A percentile compares a stretch with the other conserved stretches of the same genome.
phyloP scores from a whole-genome alignment of 2,888 invertebrate genomes.

The Thera obeliscata region DNA sequence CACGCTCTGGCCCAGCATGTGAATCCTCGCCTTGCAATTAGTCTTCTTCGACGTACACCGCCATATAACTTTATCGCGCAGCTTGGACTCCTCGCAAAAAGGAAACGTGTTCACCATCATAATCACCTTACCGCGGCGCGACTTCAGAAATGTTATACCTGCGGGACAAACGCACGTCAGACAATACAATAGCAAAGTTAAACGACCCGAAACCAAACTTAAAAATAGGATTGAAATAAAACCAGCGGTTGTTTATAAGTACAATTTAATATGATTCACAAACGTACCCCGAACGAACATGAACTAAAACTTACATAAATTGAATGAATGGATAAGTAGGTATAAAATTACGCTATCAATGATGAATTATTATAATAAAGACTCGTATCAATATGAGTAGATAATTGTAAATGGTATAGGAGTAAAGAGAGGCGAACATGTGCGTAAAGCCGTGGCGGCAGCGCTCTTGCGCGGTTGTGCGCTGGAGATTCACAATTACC shows the following conservation, averaged over 20 bases:
- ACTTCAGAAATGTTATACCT: slow-evolving; percentile 82
- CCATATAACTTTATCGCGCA: slow-evolving; percentile 82
- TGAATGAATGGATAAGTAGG: slow-evolving; percentile 63
- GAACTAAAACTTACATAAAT: slow-evolving; percentile 77
- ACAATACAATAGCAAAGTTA: slow-evolving; percentile 36
- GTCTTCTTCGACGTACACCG: slow-evolving; percentile 83
- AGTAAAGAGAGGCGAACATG: slow-evolving; percentile 50
- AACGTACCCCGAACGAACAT: slow-evolving; percentile 76
- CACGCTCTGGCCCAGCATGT: slow-evolving; percentile 77
- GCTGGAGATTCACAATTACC: slow-evolving; percentile 68
- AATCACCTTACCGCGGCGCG: slow-evolving; percentile 80
- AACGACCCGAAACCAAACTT: slow-evolving; percentile 4
- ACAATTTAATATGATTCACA: slow-evolving; percentile 83
- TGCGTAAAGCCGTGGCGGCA: slow-evolving; percentile 67
- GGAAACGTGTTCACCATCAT: slow-evolving; percentile 84
- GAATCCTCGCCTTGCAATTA: slow-evolving; percentile 80
- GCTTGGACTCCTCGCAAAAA: slow-evolving; percentile 81
- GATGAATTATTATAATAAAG: slow-evolving; percentile 56
- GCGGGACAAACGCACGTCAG: slow-evolving; percentile 67
- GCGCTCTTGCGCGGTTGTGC: slow-evolving; percentile 35
- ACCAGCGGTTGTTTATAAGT: slow-evolving; percentile 81
- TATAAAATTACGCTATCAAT: slow-evolving; percentile 75
- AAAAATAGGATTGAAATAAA: slow-evolving; percentile 59
- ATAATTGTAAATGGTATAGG: slow-evolving; percentile 68
- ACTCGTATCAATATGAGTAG: slow-evolving; percentile 67